Evolutionary conservation across 2,888 invertebrate genomes (phyloP).

Genomic region (Dicycla oo): DNA sequence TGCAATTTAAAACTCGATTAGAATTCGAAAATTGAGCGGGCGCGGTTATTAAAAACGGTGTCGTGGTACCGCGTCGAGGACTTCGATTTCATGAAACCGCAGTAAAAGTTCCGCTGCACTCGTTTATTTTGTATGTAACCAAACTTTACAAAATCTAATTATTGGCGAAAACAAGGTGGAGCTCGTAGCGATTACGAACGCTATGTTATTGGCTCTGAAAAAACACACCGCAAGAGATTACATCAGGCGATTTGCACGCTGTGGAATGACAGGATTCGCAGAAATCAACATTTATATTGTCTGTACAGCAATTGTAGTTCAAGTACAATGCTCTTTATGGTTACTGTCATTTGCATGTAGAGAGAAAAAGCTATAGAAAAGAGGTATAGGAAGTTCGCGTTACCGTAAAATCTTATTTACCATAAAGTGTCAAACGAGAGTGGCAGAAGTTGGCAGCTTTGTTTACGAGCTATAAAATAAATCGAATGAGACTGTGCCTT

Average conservation of each 20-base stretch:
- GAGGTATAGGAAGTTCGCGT: conserved; percentile 78
- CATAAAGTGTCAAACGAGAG: conserved; percentile 85
- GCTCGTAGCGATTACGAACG: conserved; percentile 53
- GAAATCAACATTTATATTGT: conserved; percentile 73
- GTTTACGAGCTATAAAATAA: conserved; percentile 89
- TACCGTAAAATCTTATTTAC: conserved; percentile 86
- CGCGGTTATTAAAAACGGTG: conserved; percentile 86
- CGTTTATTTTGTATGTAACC: conserved; percentile 61
- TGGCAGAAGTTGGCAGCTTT: conserved; percentile 84
- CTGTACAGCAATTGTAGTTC: conserved; percentile 70
- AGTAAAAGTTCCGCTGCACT: conserved; percentile 70
- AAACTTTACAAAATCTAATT: conserved; percentile 68
- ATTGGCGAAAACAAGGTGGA: conserved; percentile 58
- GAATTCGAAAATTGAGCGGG: conserved; percentile 86
- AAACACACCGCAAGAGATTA: conserved; percentile 57
- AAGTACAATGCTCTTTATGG: conserved; percentile 75
- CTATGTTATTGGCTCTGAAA: conserved; percentile 42
- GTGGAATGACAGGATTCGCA: conserved; percentile 63
- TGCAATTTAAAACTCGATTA: conserved; percentile 91
- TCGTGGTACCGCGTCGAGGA: conserved; percentile 71
- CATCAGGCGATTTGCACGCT: conserved; percentile 55
- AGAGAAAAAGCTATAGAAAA: conserved; percentile 79
- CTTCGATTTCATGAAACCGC: conserved; percentile 70
- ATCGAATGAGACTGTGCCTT: conserved; percentile 83
- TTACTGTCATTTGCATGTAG: conserved; percentile 80